Evolutionary conservation across 2,888 invertebrate genomes (phyloP).

Genomic region (Entomobrya proxima): DNA sequence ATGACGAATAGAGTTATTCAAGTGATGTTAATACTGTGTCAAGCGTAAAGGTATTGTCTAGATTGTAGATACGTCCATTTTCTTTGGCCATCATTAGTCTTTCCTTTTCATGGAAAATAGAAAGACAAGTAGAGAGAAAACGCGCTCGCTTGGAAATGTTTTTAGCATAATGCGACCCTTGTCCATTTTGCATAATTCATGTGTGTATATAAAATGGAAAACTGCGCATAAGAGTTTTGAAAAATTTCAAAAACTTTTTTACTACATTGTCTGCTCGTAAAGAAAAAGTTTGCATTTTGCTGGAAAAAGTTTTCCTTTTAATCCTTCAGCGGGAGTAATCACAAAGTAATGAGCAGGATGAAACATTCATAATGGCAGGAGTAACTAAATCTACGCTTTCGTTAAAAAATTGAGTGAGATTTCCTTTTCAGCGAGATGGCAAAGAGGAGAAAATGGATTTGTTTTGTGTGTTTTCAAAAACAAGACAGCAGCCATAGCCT

Average conservation of each 20-base stretch:
- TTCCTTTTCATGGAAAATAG: too few relatives aligned
- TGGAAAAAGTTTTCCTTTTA: conserved; percentile 18
- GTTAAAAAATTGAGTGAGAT: not conserved
- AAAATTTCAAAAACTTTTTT: not conserved
- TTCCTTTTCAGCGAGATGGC: not conserved
- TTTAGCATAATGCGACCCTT: not conserved
- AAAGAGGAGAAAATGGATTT: too few relatives aligned
- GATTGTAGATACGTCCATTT: conserved; percentile 44
- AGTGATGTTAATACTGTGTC: conserved; percentile 28
- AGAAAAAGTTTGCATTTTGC: too few relatives aligned
- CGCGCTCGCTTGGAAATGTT: not conserved
- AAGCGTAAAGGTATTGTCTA: conserved; percentile 27
- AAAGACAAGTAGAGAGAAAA: too few relatives aligned
- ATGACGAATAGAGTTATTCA: conserved; percentile 46
- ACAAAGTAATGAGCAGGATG: not conserved
- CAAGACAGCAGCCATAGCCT: too few relatives aligned
- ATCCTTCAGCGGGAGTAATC: not conserved
- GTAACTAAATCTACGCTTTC: not conserved
- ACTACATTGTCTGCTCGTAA: not conserved
- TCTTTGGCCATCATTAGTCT: conserved; percentile 47
- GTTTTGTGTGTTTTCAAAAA: too few relatives aligned
- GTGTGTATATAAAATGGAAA: not conserved
- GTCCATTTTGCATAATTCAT: conserved; percentile 39
- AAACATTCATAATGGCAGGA: conserved; percentile 17
- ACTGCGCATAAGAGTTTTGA: not conserved